These are phyloP conservation scores for Sinocyclocheilus anshuiensis DNA, from an alignment of 2,113 vertebrate genomes.

Conservation along the genomic window DNA sequence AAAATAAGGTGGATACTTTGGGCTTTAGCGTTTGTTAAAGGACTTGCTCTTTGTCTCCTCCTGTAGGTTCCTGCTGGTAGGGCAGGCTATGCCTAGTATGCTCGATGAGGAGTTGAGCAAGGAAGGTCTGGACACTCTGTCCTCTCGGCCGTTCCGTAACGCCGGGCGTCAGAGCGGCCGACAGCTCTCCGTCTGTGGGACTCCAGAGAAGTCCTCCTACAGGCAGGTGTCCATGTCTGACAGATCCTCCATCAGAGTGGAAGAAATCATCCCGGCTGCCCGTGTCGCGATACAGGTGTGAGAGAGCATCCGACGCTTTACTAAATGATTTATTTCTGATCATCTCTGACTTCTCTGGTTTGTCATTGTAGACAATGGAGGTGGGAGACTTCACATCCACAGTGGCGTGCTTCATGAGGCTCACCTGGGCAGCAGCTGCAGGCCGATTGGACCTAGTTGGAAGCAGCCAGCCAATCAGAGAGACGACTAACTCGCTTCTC, in stretches of 20 bases:
- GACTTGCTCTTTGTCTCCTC: conserved; percentile 19
- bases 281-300: conserved; percentile 94
- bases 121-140: conserved; percentile 88
- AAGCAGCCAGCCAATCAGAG: conserved; percentile 95
- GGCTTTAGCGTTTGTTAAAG: too few species aligned
- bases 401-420: conserved; percentile 95
- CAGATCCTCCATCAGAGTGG: conserved; percentile 94
- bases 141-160: conserved; percentile 95
- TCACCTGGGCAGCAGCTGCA: conserved; percentile 97
- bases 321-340: background rate
- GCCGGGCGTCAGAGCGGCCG: conserved; percentile 83
- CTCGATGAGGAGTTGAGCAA: conserved; percentile 90
- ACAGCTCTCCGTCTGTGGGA: conserved; percentile 94
- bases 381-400: conserved; percentile 95
- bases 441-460: conserved; percentile 94
- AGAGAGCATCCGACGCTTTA: background rate
- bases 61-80: conserved; percentile 92
- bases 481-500: conserved; percentile 85
- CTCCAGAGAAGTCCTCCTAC: conserved; percentile 94
- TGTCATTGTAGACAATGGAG: conserved; percentile 88
- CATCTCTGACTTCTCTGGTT: background rate
- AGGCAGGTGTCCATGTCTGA: conserved; percentile 95
- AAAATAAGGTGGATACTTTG: too few species aligned
- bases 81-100: conserved; percentile 89
- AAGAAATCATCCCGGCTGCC: conserved; percentile 96